phyloP scores from a whole-genome alignment of 2,113 vertebrate genomes.

The Thoracochromis brauschi region DNA sequence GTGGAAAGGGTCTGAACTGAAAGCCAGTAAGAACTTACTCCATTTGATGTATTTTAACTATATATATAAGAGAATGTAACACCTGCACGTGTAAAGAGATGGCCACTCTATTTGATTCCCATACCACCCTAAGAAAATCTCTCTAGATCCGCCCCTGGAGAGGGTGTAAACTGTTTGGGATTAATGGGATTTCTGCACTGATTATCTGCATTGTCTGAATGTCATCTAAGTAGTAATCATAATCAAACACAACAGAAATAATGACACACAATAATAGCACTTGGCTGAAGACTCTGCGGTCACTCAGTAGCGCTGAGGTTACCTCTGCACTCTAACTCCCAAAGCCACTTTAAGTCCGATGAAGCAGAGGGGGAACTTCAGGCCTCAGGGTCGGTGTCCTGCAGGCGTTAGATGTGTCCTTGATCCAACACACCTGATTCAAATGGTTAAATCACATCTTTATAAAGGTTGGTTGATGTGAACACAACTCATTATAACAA shows the following conservation, averaged over 20 bases:
- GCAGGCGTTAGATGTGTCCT: not conserved
- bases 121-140: not conserved
- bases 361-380: not conserved
- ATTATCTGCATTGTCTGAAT: not conserved
- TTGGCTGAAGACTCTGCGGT: not conserved
- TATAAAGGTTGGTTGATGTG: not conserved
- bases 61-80: not conserved
- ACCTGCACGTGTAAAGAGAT: not conserved
- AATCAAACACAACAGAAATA: not conserved
- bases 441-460: not conserved
- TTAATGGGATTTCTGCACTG: not conserved
- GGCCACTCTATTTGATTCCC: not conserved
- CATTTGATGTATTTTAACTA: not conserved
- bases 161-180: not conserved
- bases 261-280: not conserved
- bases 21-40: not conserved
- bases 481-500: not conserved
- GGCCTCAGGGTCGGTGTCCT: fast-evolving
- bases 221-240: not conserved
- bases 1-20: not conserved
- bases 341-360: fast-evolving
- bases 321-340: not conserved
- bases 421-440: not conserved
- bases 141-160: not conserved
- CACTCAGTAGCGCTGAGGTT: not conserved